phyloP scores from a whole-genome alignment of 53 echinoderm and acorn worm genomes.

The Actinopyga echinites region DNA sequence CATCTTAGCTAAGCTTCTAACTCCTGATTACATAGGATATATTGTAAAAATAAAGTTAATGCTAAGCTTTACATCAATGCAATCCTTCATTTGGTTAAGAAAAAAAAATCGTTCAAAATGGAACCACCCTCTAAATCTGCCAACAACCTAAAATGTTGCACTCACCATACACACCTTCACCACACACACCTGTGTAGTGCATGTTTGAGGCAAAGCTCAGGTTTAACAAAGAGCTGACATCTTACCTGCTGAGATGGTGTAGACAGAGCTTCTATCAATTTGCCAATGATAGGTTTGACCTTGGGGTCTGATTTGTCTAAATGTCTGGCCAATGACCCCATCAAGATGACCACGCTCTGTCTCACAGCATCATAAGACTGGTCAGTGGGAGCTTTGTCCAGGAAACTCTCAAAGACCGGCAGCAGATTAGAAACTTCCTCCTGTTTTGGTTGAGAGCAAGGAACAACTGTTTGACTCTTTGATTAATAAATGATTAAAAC shows the following conservation, averaged over 20 bases:
- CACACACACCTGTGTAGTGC: too few relatives aligned
- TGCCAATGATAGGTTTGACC: conserved; percentile 95
- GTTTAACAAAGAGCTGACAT: not conserved
- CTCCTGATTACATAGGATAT: too few relatives aligned
- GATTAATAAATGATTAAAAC: not conserved
- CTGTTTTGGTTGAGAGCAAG: too few relatives aligned
- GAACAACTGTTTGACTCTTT: not conserved
- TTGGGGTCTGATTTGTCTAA: conserved; percentile 88
- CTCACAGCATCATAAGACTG: conserved; percentile 83
- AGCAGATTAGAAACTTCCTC: conserved; percentile 76
- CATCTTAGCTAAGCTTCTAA: too few relatives aligned
- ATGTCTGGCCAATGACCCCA: conserved; percentile 95
- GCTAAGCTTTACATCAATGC: too few relatives aligned
- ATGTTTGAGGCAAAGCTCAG: too few relatives aligned
- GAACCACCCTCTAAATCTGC: too few relatives aligned
- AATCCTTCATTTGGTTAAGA: too few relatives aligned
- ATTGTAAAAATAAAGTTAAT: too few relatives aligned
- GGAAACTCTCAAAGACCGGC: conserved; percentile 92
- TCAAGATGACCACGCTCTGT: conserved; percentile 94
- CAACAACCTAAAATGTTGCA: too few relatives aligned
- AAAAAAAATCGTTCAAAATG: too few relatives aligned
- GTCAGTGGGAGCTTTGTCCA: conserved; percentile 83
- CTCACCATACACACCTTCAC: too few relatives aligned
- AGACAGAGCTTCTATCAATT: conserved; percentile 89
- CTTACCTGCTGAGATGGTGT: conserved; percentile 95